phyloP scores from a whole-genome alignment of 2,888 invertebrate genomes.

The Ceriagrion tenellum region DNA sequence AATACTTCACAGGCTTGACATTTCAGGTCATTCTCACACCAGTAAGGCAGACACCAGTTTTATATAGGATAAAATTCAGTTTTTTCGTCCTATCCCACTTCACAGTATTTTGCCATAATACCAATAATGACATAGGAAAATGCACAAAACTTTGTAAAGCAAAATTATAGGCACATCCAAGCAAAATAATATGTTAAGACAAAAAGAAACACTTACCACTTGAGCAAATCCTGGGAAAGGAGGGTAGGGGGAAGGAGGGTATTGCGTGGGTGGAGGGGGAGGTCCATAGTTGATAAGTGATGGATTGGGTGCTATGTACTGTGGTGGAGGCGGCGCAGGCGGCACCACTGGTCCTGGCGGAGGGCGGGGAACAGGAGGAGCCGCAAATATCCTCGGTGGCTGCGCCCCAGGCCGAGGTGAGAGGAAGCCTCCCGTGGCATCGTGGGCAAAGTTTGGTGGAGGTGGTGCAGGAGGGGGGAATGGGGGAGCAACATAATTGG shows the following conservation, averaged over 20 bases:
- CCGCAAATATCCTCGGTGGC: slow-evolving; percentile 41
- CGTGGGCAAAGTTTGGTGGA: slow-evolving; percentile 46
- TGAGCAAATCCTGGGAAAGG: slow-evolving; percentile 73
- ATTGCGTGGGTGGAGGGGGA: slow-evolving; percentile 71
- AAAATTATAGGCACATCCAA: slow-evolving; percentile 15
- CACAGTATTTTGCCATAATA: no score
- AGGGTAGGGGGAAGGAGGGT: slow-evolving; percentile 73
- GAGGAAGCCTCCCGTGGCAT: slow-evolving; percentile 70
- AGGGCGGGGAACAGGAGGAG: slow-evolving; percentile 43
- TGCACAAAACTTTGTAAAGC: neutral
- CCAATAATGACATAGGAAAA: no score
- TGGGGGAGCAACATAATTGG: slow-evolving; percentile 66
- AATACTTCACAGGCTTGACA: no score
- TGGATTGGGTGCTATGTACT: slow-evolving; percentile 72
- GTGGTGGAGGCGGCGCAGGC: slow-evolving; percentile 63
- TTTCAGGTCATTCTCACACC: no score
- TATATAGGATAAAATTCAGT: no score
- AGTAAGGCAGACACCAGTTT: no score
- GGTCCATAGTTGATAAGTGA: slow-evolving; percentile 73
- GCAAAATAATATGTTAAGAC: slow-evolving; percentile 54
- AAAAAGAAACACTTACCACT: slow-evolving; percentile 72
- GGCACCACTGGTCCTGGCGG: slow-evolving; percentile 55
- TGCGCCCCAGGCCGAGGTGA: slow-evolving; percentile 71
- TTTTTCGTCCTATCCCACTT: no score
- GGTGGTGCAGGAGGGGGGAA: slow-evolving; percentile 59